Evolutionary conservation across 2,888 invertebrate genomes (phyloP), one percentile per base, ranked within the genome.

Genomic region (Leuctra nigra): DNA sequence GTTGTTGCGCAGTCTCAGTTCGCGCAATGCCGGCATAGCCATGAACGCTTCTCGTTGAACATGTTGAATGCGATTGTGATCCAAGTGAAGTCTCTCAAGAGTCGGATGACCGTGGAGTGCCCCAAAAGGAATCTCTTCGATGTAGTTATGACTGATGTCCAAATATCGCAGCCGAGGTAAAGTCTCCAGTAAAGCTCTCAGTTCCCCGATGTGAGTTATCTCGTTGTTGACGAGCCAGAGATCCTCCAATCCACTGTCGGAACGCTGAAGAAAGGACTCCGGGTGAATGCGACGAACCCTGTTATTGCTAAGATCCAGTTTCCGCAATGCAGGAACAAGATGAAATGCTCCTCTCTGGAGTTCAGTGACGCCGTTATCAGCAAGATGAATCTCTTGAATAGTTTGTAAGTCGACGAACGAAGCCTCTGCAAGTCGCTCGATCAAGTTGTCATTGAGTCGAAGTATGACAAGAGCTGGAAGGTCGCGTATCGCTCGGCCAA

Each of bases 331-430:
- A 0, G 90, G 87, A 1, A 90, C 82, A 63, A 60, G 46, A 64
- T 91, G 83, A 67, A 92, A 90, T 1, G 91, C 86, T 1, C 90
- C 89, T 65, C 87, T 83, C 60, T 84, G 82, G 53, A 91, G 79
- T 64, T 88, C 84, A 14, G 80, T 81, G 44, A 91, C 87, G 44
- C 80, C 77, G 68, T 91, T 91, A 63, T 82, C 79, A 7, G 87
- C 82, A 41, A 90, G 68, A 57, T 81, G 79, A 20, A 54, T 33
- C 23, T 46, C 50, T 33, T 82, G 80, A 11, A 91, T 70, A 66
- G 82, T 78, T 0, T 86, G 82, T 59, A 89, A 75, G 68, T 90
- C 88, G 1, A 88, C 86, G 71, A 91, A 90, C 1, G 87, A 82
- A 0, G 84, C 89, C 72, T 90, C 90, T 33, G 76, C 77, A 33